phyloP scores from a whole-genome alignment of 23 tunicate genomes.

The Trididemnum clinides region DNA sequence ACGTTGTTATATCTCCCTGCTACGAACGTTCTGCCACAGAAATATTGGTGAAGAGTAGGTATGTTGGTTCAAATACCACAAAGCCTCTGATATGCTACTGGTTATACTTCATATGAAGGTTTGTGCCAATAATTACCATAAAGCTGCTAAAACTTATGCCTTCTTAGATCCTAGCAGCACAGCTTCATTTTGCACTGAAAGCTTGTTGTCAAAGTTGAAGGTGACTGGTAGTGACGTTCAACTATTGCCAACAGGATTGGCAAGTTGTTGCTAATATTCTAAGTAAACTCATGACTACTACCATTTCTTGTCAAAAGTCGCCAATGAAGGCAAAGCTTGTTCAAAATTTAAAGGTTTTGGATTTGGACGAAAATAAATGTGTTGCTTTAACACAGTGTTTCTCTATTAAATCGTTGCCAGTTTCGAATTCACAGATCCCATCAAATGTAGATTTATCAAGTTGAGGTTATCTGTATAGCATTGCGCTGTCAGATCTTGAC shows the following conservation, averaged over 20 bases:
- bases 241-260: no score
- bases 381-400: neutral
- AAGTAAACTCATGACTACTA: neutral
- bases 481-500: neutral
- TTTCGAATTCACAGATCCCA: neutral
- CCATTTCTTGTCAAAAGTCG: neutral
- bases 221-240: neutral
- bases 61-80: neutral
- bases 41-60: neutral
- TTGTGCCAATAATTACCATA: neutral
- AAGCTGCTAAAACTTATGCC: neutral
- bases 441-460: neutral
- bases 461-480: neutral
- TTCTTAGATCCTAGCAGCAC: neutral
- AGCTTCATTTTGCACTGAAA: neutral
- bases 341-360: constrained; percentile 8
- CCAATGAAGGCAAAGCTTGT: constrained; percentile 7
- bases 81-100: neutral
- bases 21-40: neutral
- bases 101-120: neutral
- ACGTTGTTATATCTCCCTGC: neutral
- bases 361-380: constrained; percentile 15
- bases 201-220: neutral
- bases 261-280: no score
- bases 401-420: constrained; percentile 5